Evolutionary conservation across 2,113 vertebrate species (phyloP).

Genomic region (Cariama cristata): DNA sequence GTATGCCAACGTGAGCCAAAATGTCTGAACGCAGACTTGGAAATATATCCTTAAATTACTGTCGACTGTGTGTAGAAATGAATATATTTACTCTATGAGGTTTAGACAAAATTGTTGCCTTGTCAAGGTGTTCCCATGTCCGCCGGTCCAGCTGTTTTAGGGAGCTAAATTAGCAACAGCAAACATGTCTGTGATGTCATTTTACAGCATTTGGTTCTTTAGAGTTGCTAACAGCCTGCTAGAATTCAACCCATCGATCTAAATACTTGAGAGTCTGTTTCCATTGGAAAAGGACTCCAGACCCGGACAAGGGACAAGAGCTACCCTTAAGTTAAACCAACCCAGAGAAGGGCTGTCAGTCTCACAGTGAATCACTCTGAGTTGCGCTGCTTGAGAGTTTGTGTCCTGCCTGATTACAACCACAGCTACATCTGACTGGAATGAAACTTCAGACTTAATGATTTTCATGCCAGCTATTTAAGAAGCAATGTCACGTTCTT

Average conservation of each 20-base stretch:
- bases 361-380: neutral
- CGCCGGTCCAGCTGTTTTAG: neutral
- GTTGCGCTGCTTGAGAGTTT: neutral
- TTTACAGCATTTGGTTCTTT: neutral
- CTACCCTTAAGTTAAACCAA: neutral
- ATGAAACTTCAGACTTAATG: conserved; percentile 75
- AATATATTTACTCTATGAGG: neutral
- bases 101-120: neutral
- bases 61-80: neutral
- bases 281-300: neutral
- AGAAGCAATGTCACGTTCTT: conserved; percentile 76
- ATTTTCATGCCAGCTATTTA: conserved; percentile 75
- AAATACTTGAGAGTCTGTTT: neutral
- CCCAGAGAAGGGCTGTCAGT: neutral
- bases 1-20: neutral
- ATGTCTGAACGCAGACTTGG: neutral
- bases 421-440: conserved; percentile 77
- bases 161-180: neutral
- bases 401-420: neutral
- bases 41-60: neutral
- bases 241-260: neutral
- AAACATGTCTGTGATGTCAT: neutral
- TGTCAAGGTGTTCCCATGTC: neutral
- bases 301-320: neutral
- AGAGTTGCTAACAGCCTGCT: neutral